These are phyloP conservation scores for Perizoma affinitatum DNA, from an alignment of 2,888 invertebrate genomes.

Conservation along the genomic window DNA sequence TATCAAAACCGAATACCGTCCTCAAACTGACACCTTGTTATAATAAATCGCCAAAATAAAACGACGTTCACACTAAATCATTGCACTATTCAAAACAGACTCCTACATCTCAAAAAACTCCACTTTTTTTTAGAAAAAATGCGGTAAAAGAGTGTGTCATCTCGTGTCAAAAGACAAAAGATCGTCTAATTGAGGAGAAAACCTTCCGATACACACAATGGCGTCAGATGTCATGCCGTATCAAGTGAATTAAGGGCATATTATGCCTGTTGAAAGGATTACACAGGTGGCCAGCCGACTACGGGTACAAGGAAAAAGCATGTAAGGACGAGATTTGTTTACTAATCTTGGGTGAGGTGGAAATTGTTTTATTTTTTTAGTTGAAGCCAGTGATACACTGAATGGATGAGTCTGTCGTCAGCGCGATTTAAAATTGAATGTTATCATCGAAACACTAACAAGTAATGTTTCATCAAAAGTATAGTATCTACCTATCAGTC, in stretches of 20 bases:
- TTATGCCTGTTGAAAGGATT: conserved; percentile 80
- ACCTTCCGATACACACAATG: conserved; percentile 68
- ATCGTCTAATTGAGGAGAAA: conserved; percentile 73
- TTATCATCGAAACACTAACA: no score
- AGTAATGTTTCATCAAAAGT: no score
- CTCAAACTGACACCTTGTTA: conserved; percentile 58
- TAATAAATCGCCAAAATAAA: conserved; percentile 74
- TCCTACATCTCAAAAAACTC: conserved; percentile 50
- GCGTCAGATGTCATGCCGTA: conserved; percentile 80
- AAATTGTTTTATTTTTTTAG: no score
- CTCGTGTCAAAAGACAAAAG: conserved; percentile 75
- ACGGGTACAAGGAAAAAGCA: conserved; percentile 52
- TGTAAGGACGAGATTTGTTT: conserved; percentile 48
- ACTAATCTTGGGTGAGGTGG: conserved; percentile 25
- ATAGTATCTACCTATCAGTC: no score
- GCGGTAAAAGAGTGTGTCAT: conserved; percentile 67
- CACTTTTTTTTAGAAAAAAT: conserved; percentile 14
- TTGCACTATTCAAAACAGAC: conserved; percentile 76
- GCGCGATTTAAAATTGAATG: no score
- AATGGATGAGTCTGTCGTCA: no score
- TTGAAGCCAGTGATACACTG: no score
- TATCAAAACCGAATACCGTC: conserved; percentile 51
- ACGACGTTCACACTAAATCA: conserved; percentile 75
- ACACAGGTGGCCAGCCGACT: conserved; percentile 76
- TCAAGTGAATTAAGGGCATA: conserved; percentile 81